These are phyloP conservation scores for Lasioglossum zephyrum DNA, from an alignment of 2,888 invertebrate genomes.

Conservation along the genomic window DNA sequence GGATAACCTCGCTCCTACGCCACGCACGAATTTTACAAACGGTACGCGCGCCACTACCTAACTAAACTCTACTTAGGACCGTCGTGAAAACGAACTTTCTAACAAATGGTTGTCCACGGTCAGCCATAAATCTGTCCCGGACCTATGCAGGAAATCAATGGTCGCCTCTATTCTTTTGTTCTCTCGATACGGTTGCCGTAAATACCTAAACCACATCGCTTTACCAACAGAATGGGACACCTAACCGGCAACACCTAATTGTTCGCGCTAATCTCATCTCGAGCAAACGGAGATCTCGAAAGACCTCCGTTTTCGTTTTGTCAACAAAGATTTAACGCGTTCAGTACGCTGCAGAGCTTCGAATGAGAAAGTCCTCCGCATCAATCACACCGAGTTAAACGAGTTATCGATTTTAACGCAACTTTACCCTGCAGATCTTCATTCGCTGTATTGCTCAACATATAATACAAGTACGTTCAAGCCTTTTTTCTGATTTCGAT, in stretches of 20 bases:
- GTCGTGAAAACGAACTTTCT: constrained; percentile 39
- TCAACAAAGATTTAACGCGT: background rate
- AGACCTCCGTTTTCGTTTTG: background rate
- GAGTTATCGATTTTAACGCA: background rate
- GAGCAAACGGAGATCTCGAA: background rate
- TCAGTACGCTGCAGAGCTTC: background rate
- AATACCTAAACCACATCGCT: background rate
- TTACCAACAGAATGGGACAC: constrained; percentile 1
- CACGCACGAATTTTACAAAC: constrained; percentile 68
- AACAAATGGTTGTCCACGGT: constrained; percentile 54
- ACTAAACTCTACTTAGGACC: constrained; percentile 67
- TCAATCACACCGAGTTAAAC: background rate
- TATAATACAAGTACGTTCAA: background rate
- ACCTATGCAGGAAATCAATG: constrained; percentile 40
- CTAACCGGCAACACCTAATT: background rate
- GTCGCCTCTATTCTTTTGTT: constrained; percentile 13
- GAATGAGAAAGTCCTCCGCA: background rate
- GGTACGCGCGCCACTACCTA: constrained; percentile 61
- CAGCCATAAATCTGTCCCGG: constrained; percentile 55
- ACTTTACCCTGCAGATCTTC: background rate
- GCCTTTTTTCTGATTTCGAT: background rate
- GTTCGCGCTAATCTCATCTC: background rate
- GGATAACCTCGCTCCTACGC: constrained; percentile 68
- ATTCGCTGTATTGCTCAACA: background rate
- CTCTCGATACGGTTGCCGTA: background rate